Conservation (phyloP, 2,888 invertebrate species). For the Megastigmus dorsalis region DNA sequence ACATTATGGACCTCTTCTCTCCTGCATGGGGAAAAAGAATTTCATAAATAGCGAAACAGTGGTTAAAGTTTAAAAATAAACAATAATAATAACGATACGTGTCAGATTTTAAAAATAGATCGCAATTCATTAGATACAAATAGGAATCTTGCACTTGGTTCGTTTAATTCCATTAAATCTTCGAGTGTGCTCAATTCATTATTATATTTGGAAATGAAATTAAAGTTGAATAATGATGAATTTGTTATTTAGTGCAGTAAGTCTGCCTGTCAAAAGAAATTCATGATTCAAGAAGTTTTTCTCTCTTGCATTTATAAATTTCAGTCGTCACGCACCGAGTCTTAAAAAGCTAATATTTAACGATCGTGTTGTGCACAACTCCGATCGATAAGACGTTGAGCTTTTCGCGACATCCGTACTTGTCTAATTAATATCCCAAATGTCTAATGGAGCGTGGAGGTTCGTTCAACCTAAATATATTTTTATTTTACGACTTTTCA, state of each 20-base stretch:
- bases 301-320: conserved; percentile 26
- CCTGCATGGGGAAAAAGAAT: neutral
- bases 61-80: too few relatives aligned
- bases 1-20: conserved; percentile 35
- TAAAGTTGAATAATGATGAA: neutral
- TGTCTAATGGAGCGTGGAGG: neutral
- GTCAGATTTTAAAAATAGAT: too few relatives aligned
- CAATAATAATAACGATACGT: too few relatives aligned
- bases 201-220: neutral
- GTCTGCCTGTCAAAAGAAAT: conserved; percentile 22
- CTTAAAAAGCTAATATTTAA: conserved; percentile 40
- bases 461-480: conserved; percentile 7
- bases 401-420: conserved; percentile 42
- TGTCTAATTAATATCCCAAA: conserved; percentile 39
- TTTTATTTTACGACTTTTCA: neutral
- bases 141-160: too few relatives aligned
- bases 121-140: too few relatives aligned
- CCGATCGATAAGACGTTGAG: conserved; percentile 35
- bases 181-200: neutral
- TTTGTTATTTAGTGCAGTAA: conserved; percentile 11
- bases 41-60: neutral
- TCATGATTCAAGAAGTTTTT: conserved; percentile 26
- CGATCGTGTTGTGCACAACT: conserved; percentile 27
- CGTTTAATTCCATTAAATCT: too few relatives aligned
- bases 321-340: conserved; percentile 30